A percentile compares a stretch with the other conserved stretches of the same genome.
These are phyloP conservation scores for Ophioderma brevispina DNA, from an alignment of 35 echinoderm and acorn worm genomes.

Conservation along the genomic window DNA sequence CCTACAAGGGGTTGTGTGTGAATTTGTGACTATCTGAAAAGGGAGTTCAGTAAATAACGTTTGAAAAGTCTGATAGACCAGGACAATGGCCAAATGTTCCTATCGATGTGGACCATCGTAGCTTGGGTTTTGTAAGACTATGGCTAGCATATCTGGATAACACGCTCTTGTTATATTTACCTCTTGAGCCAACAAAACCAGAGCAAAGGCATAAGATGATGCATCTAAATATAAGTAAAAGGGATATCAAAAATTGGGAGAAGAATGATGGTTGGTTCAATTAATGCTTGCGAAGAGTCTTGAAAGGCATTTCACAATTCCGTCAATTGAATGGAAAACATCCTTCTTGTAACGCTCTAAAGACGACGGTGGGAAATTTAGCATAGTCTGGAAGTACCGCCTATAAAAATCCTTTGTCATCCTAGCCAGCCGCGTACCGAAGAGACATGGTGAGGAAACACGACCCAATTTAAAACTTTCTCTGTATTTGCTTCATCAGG, in stretches of 20 bases:
- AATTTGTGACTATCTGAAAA: too few species aligned
- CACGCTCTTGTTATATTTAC: neutral
- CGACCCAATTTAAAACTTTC: conserved; percentile 48
- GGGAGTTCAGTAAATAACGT: too few species aligned
- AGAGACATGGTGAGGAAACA: neutral
- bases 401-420: neutral
- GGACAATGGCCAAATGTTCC: conserved; percentile 14
- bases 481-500: conserved; percentile 34
- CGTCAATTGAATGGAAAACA: neutral
- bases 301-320: neutral
- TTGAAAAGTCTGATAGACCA: too few species aligned
- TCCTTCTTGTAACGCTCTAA: neutral
- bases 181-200: neutral
- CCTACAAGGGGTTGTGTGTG: too few species aligned
- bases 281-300: too few species aligned
- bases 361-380: too few species aligned
- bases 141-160: conserved; percentile 25
- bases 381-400: too few species aligned
- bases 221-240: too few species aligned
- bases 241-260: too few species aligned
- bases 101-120: conserved; percentile 37
- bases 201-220: neutral
- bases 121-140: conserved; percentile 5
- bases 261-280: too few species aligned
- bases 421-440: neutral